Conservation (phyloP, 2,888 invertebrate genomes). For the Dermolepida albohirtum region DNA sequence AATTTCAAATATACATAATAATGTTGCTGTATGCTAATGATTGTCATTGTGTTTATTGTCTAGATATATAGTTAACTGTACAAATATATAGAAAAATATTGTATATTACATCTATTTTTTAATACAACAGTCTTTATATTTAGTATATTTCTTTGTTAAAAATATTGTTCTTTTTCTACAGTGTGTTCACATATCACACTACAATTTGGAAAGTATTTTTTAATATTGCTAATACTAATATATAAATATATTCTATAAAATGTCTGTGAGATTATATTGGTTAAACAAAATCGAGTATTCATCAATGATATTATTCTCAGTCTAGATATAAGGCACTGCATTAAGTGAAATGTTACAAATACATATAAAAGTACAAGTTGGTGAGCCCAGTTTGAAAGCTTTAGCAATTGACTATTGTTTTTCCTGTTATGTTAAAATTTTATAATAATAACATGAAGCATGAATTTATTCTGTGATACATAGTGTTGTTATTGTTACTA, state of each 20-base stretch:
- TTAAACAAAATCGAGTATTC: constrained; percentile 35
- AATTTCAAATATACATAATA: constrained; percentile 1
- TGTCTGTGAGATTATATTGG: constrained; percentile 35
- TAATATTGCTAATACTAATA: constrained; percentile 18
- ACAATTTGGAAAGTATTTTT: constrained; percentile 1
- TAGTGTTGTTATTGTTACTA: too few species aligned
- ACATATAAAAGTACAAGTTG: too few species aligned
- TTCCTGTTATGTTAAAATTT: too few species aligned
- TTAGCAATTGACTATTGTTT: too few species aligned
- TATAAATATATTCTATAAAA: constrained; percentile 33
- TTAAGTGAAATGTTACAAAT: constrained; percentile 2
- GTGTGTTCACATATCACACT: constrained; percentile 30
- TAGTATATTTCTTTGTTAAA: constrained; percentile 17
- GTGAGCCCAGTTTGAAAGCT: too few species aligned
- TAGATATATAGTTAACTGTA: constrained; percentile 38
- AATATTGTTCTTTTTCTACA: constrained; percentile 14
- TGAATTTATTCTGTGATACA: too few species aligned
- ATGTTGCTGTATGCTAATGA: not conserved
- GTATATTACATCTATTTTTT: constrained; percentile 32
- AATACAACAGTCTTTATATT: constrained; percentile 39
- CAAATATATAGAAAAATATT: constrained; percentile 41
- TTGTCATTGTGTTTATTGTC: constrained; percentile 39
- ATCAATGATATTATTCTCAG: constrained; percentile 11
- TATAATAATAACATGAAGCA: too few species aligned
- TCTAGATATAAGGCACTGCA: constrained; percentile 22